Evolutionary conservation across 2,888 invertebrate genomes (phyloP), one percentile per base, ranked within the genome.

Genomic region (Noctuana brunneofusca): DNA sequence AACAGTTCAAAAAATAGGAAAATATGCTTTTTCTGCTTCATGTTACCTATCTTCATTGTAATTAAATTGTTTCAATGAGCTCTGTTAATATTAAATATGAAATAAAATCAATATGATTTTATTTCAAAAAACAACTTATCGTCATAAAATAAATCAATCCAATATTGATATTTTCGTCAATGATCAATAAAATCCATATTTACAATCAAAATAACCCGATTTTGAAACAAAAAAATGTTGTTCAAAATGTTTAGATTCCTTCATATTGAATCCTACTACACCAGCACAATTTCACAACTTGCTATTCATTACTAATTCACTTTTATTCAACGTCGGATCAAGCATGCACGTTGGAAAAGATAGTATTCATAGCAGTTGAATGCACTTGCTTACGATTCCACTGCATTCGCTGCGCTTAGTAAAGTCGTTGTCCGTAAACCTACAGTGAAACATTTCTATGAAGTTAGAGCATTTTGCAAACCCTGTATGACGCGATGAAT

Each of bases 391-490:
- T 49, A 27, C 55, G 49, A 70, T 71, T 71, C 70, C 74, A 75
- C 72, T 75, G 76, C 75, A 74, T 69, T 46, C 12, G 46, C 43
- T 43, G 68, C 74, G 75, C 70, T 66, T 62, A 64, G 70, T 63
- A 62, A 64, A 74, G 84, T 80, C 83, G 71, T 80, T 81, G 80
- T 76, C 84, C 83, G 76, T 83, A 80, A 78, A 83, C 75, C 74
- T 69, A 20, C 43, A 46, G 12, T 46, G 20, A 46, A 20, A 46
- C 43, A 46, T 41, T 18, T 41, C 41, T 18, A 20, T 20, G 43
- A 20, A 46, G 43, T 16, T 46, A 20, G 43, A 46, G 43, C 43
- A 20, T 43, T 9, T 43, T 20, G 12, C 12, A 46, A 46, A 43
- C 43, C 18, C 43, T 20, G 41, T 18, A 41, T n/a, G n/a, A n/a